These are phyloP conservation scores for Malurus alboscapulatus DNA, from an alignment of 2,113 vertebrate genomes.

Conservation along the genomic window DNA sequence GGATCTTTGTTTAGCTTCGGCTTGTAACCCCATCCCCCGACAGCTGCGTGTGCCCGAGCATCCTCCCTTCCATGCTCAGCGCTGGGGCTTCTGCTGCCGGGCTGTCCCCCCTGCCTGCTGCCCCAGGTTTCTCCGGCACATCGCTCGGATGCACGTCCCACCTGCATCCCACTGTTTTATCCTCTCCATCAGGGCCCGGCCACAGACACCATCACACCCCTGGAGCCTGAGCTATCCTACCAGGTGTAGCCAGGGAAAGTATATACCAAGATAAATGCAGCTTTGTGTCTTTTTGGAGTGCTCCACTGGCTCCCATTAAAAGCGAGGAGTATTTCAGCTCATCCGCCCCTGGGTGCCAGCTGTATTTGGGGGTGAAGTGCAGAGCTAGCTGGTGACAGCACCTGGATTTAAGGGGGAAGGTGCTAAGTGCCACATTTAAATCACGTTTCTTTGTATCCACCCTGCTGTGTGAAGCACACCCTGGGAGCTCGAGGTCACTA, in stretches of 20 bases:
- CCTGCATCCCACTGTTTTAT: accelerated
- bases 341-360: background rate
- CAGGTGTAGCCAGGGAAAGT: background rate
- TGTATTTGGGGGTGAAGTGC: background rate
- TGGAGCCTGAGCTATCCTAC: background rate
- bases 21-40: slow-evolving; percentile 61
- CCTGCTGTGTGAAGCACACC: background rate
- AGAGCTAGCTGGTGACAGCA: background rate
- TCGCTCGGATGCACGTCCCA: accelerated
- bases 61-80: slow-evolving; percentile 64
- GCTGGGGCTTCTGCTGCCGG: slow-evolving; percentile 1
- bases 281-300: background rate
- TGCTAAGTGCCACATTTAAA: accelerated
- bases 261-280: background rate
- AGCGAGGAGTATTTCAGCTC: background rate
- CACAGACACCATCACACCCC: background rate
- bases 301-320: background rate
- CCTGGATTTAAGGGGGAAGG: background rate
- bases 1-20: slow-evolving; percentile 47
- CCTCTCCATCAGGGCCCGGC: background rate
- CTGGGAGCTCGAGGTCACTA: accelerated
- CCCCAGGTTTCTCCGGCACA: accelerated
- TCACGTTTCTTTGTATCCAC: accelerated
- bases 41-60: slow-evolving; percentile 53
- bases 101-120: background rate